Conservation (phyloP, 2,797 vertebrate genomes). For the Poecilia wingei region DNA sequence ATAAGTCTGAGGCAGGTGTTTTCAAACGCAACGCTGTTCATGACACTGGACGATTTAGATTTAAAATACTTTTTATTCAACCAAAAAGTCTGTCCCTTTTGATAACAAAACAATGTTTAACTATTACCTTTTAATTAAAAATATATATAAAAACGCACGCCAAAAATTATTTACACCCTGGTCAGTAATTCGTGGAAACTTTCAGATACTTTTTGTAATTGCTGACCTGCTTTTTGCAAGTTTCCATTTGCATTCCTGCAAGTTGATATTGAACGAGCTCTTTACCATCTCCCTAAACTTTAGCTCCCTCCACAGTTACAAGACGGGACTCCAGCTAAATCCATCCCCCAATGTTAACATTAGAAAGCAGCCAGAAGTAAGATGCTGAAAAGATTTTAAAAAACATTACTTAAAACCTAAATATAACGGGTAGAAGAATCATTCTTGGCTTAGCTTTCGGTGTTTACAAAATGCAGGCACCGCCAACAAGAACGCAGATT, state of each 20-base stretch:
- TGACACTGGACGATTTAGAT: background rate
- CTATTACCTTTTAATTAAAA: background rate
- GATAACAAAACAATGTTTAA: background rate
- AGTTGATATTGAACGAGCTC: background rate
- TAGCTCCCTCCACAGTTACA: background rate
- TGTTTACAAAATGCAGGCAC: background rate
- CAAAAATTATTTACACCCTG: background rate
- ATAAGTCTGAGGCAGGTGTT: background rate
- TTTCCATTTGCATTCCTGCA: background rate
- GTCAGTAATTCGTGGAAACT: background rate
- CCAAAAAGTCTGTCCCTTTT: background rate
- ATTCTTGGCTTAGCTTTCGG: background rate
- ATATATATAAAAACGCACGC: background rate
- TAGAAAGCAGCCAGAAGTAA: background rate
- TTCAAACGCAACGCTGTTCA: background rate
- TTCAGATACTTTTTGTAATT: background rate
- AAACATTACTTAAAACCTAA: background rate
- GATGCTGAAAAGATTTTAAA: background rate
- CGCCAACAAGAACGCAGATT: background rate
- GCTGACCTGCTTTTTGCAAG: background rate
- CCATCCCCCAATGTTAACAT: background rate
- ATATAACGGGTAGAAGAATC: background rate
- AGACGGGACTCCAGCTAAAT: background rate
- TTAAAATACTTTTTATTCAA: background rate
- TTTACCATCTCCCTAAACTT: background rate